Base-by-base conservation (phyloP, 2,113 vertebrate species). In the Camelus bactrianus region DNA sequence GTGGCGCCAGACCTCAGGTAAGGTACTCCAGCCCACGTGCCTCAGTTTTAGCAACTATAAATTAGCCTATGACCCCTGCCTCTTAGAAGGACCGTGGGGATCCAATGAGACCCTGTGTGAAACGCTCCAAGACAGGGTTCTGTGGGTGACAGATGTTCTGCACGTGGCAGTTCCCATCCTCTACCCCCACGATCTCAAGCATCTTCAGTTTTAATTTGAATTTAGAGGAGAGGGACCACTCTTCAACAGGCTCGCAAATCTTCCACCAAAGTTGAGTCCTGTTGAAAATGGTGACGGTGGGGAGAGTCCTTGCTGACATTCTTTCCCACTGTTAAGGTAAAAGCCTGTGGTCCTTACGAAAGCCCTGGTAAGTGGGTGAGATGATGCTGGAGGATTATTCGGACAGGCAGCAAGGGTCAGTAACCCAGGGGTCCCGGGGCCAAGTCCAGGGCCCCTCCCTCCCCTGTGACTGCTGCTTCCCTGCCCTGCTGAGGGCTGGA, bases 131-230 rank as follows among this genome's bases (percentile, higher is more conserved):
- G 42, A 35, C 42, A 30, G 79, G 50, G 38, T 22, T 48, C n/a
- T 3, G 1, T 3, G 0, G 2, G 28, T 26, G n/a, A 56, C 22
- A 24, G 26, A 12, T 2, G 17, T 13, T 75, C n/a, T 48, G 10
- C 20, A 7, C 5, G 0, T 30, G 48, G 32, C 15, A 0, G 13
- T n/a, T 65, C 73, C 52, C 42, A 1, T 22, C 54, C 24, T 72
- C n/a, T 65, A 12, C 13, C 2, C 3, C 50, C 22, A 14, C 3
- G 6, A n/a, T 11, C 17, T 8, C 38, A 13, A 30, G 32, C 48
- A 14, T 20, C 20, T 38, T 46, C 7, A 1, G 56, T 73, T 65
- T 42, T 16, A 35, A 8, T 38, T 16, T 79, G 12, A 15, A 32
- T 79, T 35, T 50, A 24, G 50, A 79, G 62, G 62, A 84, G 32